Percentiles rank a stretch among this genome's conserved stretches.
Conservation (phyloP, 30 jellyfish, hydroid and myxozoan genomes). For the Turritopsis rubra region DNA sequence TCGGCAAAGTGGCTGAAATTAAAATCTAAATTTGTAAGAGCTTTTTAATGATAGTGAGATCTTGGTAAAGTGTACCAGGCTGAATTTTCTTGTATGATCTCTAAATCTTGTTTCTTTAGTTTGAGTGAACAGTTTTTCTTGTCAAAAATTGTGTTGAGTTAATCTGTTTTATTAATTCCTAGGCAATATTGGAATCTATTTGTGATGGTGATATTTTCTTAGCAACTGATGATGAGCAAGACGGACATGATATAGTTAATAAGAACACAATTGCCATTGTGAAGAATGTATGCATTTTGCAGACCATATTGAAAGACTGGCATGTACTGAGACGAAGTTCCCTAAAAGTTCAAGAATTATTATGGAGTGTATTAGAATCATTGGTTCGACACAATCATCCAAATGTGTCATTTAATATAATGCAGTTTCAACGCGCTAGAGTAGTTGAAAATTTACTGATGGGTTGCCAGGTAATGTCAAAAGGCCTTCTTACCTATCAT, state of each 20-base stretch:
- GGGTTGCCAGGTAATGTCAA: constrained; percentile 70
- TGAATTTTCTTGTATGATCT: too few relatives aligned
- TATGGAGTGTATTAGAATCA: constrained; percentile 59
- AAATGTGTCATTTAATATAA: constrained; percentile 40
- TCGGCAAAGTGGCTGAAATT: too few relatives aligned
- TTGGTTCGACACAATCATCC: constrained; percentile 80
- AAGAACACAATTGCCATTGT: constrained; percentile 75
- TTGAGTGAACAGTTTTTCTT: too few relatives aligned
- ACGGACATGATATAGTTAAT: constrained; percentile 23
- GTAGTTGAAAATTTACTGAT: constrained; percentile 68
- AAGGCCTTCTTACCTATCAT: too few relatives aligned
- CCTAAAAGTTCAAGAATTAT: constrained; percentile 52
- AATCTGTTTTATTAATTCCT: neutral
- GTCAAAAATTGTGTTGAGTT: too few relatives aligned
- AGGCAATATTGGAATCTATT: constrained; percentile 62
- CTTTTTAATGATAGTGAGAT: too few relatives aligned
- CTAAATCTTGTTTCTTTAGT: too few relatives aligned
- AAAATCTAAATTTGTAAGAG: too few relatives aligned
- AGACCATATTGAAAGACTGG: constrained; percentile 69
- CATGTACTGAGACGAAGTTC: constrained; percentile 62
- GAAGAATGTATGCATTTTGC: constrained; percentile 76
- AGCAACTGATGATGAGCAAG: constrained; percentile 43
- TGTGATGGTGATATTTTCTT: constrained; percentile 67
- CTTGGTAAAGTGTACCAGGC: too few relatives aligned
- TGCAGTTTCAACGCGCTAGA: constrained; percentile 91